phyloP scores from a whole-genome alignment of 2,797 vertebrate genomes.

The Propithecus deckenii region DNA sequence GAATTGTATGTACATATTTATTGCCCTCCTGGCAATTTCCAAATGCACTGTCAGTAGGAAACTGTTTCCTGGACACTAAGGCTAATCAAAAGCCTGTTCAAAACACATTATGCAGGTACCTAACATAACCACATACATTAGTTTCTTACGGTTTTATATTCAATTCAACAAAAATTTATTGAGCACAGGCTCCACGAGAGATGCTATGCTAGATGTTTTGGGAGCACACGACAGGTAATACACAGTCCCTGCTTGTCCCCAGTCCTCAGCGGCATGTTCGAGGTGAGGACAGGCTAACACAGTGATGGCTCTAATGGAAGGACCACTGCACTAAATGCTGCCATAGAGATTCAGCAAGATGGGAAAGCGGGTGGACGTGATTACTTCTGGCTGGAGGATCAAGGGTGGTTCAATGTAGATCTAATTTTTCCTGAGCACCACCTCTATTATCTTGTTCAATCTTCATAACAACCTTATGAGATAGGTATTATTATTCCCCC shows the following conservation, averaged over 20 bases:
- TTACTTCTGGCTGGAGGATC: neutral
- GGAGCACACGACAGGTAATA: neutral
- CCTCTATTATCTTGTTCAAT: neutral
- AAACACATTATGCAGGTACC: conserved; percentile 47
- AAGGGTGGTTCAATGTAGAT: neutral
- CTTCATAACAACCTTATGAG: neutral
- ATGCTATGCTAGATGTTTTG: neutral
- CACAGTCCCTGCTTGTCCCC: neutral
- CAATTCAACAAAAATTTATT: conserved; percentile 57
- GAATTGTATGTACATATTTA: conserved; percentile 52
- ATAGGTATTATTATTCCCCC: neutral
- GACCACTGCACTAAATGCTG: neutral
- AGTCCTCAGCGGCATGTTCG: neutral
- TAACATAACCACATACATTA: conserved; percentile 62
- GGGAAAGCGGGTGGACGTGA: neutral
- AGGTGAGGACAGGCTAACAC: neutral
- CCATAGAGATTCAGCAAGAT: neutral
- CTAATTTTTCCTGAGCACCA: neutral
- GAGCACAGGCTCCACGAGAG: neutral
- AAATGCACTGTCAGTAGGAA: conserved; percentile 64
- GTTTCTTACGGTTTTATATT: conserved; percentile 59
- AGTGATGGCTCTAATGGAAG: neutral
- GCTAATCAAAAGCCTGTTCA: conserved; percentile 73
- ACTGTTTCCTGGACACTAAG: conserved; percentile 57
- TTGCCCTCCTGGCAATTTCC: conserved; percentile 58